Base-by-base conservation (phyloP, 1,140 invertebrate genomes). In the Aphelenchoides besseyi region DNA sequence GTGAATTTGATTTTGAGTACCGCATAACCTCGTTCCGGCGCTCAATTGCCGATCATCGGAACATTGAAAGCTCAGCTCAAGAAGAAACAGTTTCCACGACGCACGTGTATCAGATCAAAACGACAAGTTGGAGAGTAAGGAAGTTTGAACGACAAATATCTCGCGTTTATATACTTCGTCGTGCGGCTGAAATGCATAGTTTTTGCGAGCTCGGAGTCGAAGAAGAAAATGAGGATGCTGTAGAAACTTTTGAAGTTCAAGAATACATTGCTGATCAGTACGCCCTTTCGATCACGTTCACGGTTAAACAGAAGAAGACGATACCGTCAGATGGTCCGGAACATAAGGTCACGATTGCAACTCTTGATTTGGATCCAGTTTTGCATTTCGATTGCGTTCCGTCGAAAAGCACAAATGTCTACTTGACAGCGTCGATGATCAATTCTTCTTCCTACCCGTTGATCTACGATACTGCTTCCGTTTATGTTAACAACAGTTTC, bases 401-500 rank as follows among this genome's bases (percentile, higher is more conserved):
- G 1, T 82, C 81, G 64, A 82, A 75, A 59, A 75, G 77, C 23
- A 71, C 79, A 0, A 73, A 84, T 63, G 86, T 86, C 37, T 87
- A 80, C 79, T 75, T 87, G 48, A 80, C 81, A 33, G 86, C 86
- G 28, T 78, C 81, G 52, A 82, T 85, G 5, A 74, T 74, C 63
- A 87, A 87, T 72, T 76, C 68, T n/a, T 85, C 84, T 3, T 70
- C 73, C 28, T 86, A 81, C 71, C 77, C 82, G 12, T 72, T 87
- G 9, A 72, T 87, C 23, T 35, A 79, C 48, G 86, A 86, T 68
- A 71, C 76, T 26, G 84, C 85, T 5, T 85, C 79, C 68, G 84
- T 87, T 48, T 87, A 86, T 73, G 72, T 87, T 26, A 84, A 87
- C 71, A 86, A 86, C 72, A 85, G 75, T 62, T 87, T 87, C 75